phyloP scores from a whole-genome alignment of 2,113 vertebrate genomes.

The Peromyscus maniculatus region DNA sequence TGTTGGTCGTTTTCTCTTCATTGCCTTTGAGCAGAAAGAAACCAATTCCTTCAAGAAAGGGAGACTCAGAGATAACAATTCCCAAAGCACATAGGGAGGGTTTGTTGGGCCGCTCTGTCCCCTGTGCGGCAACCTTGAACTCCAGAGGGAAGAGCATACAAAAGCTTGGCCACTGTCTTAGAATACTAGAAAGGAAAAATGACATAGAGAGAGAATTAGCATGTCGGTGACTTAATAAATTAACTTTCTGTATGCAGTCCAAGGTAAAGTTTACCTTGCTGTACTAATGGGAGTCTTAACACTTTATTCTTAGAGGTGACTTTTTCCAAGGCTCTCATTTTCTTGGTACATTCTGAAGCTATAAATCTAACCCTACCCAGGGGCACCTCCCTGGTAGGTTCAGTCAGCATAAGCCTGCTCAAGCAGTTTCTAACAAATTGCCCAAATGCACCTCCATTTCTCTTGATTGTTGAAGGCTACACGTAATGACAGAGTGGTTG shows the following conservation, averaged over 20 bases:
- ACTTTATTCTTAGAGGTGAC: constrained; percentile 35
- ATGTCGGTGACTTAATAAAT: constrained; percentile 12
- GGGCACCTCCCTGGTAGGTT: background rate
- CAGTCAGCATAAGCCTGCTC: constrained; percentile 10
- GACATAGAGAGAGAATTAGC: constrained; percentile 15
- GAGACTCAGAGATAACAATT: background rate
- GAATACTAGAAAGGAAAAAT: background rate
- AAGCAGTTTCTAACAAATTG: constrained; percentile 47
- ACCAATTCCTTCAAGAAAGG: background rate
- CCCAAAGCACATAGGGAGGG: background rate
- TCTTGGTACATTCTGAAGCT: background rate
- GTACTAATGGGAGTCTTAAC: background rate
- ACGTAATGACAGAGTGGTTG: background rate
- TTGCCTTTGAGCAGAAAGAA: background rate
- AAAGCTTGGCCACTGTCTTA: constrained; percentile 7
- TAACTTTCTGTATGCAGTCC: background rate
- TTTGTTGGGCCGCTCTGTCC: background rate
- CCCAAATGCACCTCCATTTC: constrained; percentile 37
- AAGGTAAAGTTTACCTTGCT: background rate
- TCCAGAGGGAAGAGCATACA: background rate
- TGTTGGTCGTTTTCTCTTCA: background rate
- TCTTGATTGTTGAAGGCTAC: background rate
- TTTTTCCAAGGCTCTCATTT: constrained; percentile 44
- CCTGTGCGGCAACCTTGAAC: background rate
- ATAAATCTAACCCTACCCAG: background rate